Conservation (phyloP, 2,113 vertebrate genomes). For the Phaethornis superciliosus region DNA sequence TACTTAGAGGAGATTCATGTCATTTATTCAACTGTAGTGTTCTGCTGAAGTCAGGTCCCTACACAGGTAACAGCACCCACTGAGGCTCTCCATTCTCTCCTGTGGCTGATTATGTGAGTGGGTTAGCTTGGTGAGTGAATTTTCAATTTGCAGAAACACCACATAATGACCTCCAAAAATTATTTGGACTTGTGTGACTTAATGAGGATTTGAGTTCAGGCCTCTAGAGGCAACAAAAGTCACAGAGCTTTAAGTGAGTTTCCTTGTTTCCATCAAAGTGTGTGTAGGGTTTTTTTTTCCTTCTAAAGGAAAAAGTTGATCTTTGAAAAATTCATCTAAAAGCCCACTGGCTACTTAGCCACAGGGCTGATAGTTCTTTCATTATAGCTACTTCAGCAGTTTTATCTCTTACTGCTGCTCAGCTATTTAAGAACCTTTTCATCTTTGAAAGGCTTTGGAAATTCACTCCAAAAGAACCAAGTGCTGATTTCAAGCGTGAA, state of each 20-base stretch:
- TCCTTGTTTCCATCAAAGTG: neutral
- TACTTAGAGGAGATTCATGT: neutral
- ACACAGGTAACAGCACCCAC: neutral
- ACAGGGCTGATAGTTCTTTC: neutral
- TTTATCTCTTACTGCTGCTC: neutral
- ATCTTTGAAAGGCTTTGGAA: slow-evolving; percentile 28
- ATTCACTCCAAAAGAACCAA: slow-evolving; percentile 7
- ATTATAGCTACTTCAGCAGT: neutral
- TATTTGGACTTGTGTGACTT: neutral
- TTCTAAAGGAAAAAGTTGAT: neutral
- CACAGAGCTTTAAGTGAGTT: neutral
- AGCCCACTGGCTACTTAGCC: slow-evolving; percentile 16
- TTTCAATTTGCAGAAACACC: neutral
- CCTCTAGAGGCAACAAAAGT: neutral
- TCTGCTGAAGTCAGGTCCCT: neutral
- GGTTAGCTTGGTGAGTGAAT: neutral
- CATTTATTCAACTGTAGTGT: neutral
- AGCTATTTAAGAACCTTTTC: neutral
- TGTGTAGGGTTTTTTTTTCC: neutral
- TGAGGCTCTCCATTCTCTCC: neutral
- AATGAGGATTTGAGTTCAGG: neutral
- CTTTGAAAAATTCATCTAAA: slow-evolving; percentile 8
- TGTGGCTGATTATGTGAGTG: rapidly evolving
- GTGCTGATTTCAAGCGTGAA: slow-evolving; percentile 5
- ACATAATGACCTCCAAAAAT: neutral